These are phyloP conservation scores for Anabas testudineus DNA, from an alignment of 2,797 vertebrate genomes.

Conservation along the genomic window DNA sequence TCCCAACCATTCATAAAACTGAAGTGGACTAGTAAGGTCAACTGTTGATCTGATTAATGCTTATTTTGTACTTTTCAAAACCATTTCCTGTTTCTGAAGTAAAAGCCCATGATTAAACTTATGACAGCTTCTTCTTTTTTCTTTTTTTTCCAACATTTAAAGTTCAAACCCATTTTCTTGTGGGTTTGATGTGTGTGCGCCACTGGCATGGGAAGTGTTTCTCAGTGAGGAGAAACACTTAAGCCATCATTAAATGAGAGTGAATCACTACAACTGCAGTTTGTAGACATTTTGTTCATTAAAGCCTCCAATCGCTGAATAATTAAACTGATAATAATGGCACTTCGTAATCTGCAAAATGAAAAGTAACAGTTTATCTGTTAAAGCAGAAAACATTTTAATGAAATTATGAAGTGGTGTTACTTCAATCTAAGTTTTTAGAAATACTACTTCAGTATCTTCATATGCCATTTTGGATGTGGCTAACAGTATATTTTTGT, in stretches of 20 bases:
- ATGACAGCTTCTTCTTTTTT: slow-evolving; percentile 12
- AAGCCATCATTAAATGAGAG: slow-evolving; percentile 67
- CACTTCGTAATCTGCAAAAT: slow-evolving; percentile 80
- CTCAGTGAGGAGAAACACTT: slow-evolving; percentile 44
- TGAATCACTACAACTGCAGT: slow-evolving; percentile 69
- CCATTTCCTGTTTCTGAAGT: slow-evolving; percentile 22
- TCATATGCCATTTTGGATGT: slow-evolving; percentile 55
- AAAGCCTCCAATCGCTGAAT: slow-evolving; percentile 78
- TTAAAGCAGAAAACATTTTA: slow-evolving; percentile 79
- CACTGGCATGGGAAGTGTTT: slow-evolving; percentile 41
- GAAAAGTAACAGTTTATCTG: slow-evolving; percentile 78
- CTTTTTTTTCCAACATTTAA: too few species aligned
- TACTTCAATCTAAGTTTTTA: slow-evolving; percentile 69
- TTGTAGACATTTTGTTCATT: slow-evolving; percentile 81
- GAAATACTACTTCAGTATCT: slow-evolving; percentile 60
- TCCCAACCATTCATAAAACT: slow-evolving; percentile 28
- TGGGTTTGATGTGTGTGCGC: slow-evolving; percentile 37
- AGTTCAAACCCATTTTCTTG: slow-evolving; percentile 48
- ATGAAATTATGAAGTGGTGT: slow-evolving; percentile 77
- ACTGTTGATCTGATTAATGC: slow-evolving; percentile 46
- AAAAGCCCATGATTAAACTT: slow-evolving; percentile 35
- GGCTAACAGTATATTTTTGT: slow-evolving; percentile 30
- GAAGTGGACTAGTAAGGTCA: slow-evolving; percentile 37
- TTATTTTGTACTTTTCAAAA: slow-evolving; percentile 40
- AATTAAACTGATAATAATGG: slow-evolving; percentile 84